Evolutionary conservation across 2,113 vertebrate genomes (phyloP).

Genomic region (Sinocyclocheilus anshuiensis): DNA sequence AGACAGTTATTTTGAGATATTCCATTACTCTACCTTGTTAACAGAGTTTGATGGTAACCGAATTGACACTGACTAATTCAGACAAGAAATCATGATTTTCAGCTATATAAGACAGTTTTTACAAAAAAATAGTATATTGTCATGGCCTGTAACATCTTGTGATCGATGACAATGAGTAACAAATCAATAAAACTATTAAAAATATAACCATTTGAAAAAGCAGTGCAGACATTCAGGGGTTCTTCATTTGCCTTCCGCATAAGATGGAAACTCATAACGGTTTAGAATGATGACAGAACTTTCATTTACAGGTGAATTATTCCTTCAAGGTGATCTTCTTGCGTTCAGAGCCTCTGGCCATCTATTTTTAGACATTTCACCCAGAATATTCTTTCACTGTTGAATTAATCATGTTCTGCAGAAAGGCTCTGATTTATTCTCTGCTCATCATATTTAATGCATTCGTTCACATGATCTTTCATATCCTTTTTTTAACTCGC

Average conservation of each 20-base stretch:
- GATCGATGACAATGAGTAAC: too few relatives aligned
- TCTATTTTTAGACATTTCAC: neutral
- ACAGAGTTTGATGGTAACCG: too few relatives aligned
- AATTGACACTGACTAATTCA: too few relatives aligned
- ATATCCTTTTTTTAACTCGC: neutral
- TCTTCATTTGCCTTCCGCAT: neutral
- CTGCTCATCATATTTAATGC: constrained; percentile 1
- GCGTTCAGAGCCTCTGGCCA: neutral
- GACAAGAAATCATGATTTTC: too few relatives aligned
- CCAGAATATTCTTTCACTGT: neutral
- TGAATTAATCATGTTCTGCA: neutral
- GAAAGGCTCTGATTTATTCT: neutral
- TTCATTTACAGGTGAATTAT: neutral
- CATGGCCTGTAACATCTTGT: too few relatives aligned
- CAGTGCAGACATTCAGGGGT: too few relatives aligned
- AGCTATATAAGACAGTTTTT: too few relatives aligned
- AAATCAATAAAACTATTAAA: too few relatives aligned
- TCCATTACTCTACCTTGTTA: too few relatives aligned
- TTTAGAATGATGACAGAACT: neutral
- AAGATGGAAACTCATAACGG: neutral
- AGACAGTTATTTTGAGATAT: too few relatives aligned
- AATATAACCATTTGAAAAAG: neutral
- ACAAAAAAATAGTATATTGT: too few relatives aligned
- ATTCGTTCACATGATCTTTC: neutral
- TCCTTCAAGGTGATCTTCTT: neutral